Percentiles rank a stretch among this genome's conserved stretches.
These are phyloP conservation scores for Euschistus heros DNA, from an alignment of 1,140 invertebrate genomes.

Conservation along the genomic window DNA sequence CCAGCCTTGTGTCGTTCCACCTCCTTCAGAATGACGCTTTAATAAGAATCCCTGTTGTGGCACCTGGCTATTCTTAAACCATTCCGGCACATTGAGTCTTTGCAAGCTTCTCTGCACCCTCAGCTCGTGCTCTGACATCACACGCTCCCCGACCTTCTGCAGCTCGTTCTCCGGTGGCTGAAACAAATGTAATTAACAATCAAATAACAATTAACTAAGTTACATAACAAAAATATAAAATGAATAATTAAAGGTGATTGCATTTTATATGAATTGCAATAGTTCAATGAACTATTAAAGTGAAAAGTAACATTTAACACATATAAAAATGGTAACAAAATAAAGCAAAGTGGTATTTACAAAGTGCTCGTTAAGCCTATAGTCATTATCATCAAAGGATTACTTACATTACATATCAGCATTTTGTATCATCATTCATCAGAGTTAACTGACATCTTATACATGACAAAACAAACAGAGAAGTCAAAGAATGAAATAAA, in stretches of 20 bases:
- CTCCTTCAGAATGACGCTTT: slow-evolving; percentile 56
- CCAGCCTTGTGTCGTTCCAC: slow-evolving; percentile 41
- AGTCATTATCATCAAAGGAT: no score
- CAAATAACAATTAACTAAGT: neutral
- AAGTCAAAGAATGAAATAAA: no score
- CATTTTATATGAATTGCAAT: no score
- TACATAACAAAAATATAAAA: neutral
- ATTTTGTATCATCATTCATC: no score
- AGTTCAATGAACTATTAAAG: no score
- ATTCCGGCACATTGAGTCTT: slow-evolving; percentile 86
- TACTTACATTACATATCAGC: no score
- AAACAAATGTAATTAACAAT: slow-evolving; percentile 32
- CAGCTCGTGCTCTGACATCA: slow-evolving; percentile 82
- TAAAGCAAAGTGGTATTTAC: no score
- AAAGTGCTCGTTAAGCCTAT: no score
- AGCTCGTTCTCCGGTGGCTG: slow-evolving; percentile 88
- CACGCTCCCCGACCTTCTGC: slow-evolving; percentile 59
- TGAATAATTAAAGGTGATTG: neutral
- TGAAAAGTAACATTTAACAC: no score
- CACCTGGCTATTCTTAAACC: slow-evolving; percentile 76
- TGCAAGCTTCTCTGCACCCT: slow-evolving; percentile 83
- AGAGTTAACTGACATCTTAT: no score
- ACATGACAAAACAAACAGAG: no score
- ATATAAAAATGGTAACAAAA: no score
- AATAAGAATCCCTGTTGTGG: slow-evolving; percentile 41